Conservation (phyloP, 2,888 invertebrate species). For the Hemistola chrysoprasaria region DNA sequence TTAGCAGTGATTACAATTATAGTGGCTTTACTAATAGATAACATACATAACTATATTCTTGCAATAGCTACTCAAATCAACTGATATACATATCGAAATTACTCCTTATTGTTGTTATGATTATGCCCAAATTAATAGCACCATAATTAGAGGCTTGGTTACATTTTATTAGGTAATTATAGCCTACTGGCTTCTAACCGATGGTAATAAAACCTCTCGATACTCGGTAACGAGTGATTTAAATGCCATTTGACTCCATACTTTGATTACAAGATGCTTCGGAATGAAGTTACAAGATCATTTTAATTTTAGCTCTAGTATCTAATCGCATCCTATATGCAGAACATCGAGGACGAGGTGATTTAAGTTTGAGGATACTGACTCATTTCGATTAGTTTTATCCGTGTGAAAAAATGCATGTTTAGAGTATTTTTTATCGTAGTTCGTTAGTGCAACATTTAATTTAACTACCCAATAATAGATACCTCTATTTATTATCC, state of each 20-base stretch:
- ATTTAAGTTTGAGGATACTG: constrained; percentile 46
- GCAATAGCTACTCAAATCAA: constrained; percentile 47
- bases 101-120: constrained; percentile 44
- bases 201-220: constrained; percentile 47
- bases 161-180: constrained; percentile 49
- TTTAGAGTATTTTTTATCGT: neutral
- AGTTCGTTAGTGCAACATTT: neutral
- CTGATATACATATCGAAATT: constrained; percentile 41
- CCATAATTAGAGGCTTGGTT: constrained; percentile 50
- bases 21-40: too few species aligned
- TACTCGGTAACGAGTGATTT: constrained; percentile 37
- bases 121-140: constrained; percentile 50
- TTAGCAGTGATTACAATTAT: too few species aligned
- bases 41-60: too few species aligned
- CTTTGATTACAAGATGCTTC: constrained; percentile 21
- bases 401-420: constrained; percentile 41
- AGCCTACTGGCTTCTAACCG: constrained; percentile 38
- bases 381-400: constrained; percentile 46
- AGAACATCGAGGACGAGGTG: constrained; percentile 50
- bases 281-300: constrained; percentile 8
- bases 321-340: constrained; percentile 45
- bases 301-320: constrained; percentile 32
- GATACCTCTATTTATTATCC: too few species aligned
- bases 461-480: too few species aligned
- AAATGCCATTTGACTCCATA: constrained; percentile 34